phyloP scores from a whole-genome alignment of 1,140 invertebrate genomes.

The Rhyzopertha dominica region DNA sequence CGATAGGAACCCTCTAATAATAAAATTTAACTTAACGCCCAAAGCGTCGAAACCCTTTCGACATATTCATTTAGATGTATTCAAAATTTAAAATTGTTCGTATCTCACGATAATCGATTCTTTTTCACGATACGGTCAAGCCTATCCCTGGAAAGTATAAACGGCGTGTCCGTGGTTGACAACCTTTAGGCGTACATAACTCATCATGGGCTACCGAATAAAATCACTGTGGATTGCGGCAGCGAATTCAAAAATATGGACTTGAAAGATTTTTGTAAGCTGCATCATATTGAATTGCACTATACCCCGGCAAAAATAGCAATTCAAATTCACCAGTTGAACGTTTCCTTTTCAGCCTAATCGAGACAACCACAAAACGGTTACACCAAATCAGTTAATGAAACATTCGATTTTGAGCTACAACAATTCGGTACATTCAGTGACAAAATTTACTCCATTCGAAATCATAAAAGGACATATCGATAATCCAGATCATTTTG shows the following conservation, averaged over 20 bases:
- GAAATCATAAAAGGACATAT: slow-evolving; percentile 15
- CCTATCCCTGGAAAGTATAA: slow-evolving; percentile 20
- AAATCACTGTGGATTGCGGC: slow-evolving; percentile 20
- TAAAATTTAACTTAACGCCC: no score
- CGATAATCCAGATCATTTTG: slow-evolving; percentile 6
- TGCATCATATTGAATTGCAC: no score
- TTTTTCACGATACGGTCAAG: slow-evolving; percentile 37
- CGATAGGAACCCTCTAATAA: no score
- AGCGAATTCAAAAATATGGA: slow-evolving; percentile 22
- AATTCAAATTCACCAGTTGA: slow-evolving; percentile 22
- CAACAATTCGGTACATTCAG: slow-evolving; percentile 24
- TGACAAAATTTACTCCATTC: slow-evolving; percentile 18
- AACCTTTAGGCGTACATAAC: slow-evolving; percentile 19
- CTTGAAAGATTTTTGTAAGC: no score
- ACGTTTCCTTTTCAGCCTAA: slow-evolving; percentile 26
- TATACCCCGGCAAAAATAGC: slow-evolving; percentile 13
- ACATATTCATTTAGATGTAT: slow-evolving; percentile 32
- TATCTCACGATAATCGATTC: slow-evolving; percentile 34
- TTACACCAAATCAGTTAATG: slow-evolving; percentile 12
- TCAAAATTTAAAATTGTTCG: slow-evolving; percentile 24
- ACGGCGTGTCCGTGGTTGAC: slow-evolving; percentile 16
- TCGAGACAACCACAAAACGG: slow-evolving; percentile 15
- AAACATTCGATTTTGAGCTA: slow-evolving; percentile 17
- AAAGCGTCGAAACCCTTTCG: slow-evolving; percentile 33
- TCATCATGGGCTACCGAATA: slow-evolving; percentile 21